phyloP scores from a whole-genome alignment of 2,797 vertebrate species.

The Sebastes kiyomatsui region DNA sequence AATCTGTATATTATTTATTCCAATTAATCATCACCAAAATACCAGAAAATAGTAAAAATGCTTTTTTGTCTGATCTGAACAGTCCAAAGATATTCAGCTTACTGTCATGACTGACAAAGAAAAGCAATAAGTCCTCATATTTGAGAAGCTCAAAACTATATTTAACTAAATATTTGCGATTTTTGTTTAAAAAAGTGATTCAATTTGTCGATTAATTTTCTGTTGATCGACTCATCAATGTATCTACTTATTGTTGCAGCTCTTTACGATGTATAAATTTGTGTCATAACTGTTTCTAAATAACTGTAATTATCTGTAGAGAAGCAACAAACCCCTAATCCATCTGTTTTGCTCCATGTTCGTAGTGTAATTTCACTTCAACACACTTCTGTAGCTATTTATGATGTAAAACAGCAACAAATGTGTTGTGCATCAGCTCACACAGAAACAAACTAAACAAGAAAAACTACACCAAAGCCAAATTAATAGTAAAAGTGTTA shows the following conservation, averaged over 20 bases:
- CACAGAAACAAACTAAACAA: neutral
- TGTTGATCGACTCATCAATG: neutral
- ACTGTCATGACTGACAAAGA: neutral
- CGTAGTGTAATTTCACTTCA: neutral
- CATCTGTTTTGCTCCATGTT: neutral
- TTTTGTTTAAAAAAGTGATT: neutral
- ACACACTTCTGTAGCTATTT: neutral
- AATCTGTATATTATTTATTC: neutral
- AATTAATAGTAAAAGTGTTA: neutral
- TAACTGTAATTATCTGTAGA: neutral
- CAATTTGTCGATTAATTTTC: neutral
- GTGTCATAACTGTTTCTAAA: neutral
- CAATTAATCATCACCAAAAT: neutral
- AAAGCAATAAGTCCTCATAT: neutral
- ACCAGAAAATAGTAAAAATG: no score
- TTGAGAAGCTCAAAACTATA: neutral
- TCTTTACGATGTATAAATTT: neutral
- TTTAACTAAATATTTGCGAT: neutral
- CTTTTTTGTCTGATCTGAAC: neutral
- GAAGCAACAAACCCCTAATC: neutral
- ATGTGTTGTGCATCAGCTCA: neutral
- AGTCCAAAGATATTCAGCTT: neutral
- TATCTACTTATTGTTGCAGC: neutral
- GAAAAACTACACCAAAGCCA: neutral
- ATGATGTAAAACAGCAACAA: neutral